Evolutionary conservation across 2,113 vertebrate genomes (phyloP).

Genomic region (Vulpes ferrilata): DNA sequence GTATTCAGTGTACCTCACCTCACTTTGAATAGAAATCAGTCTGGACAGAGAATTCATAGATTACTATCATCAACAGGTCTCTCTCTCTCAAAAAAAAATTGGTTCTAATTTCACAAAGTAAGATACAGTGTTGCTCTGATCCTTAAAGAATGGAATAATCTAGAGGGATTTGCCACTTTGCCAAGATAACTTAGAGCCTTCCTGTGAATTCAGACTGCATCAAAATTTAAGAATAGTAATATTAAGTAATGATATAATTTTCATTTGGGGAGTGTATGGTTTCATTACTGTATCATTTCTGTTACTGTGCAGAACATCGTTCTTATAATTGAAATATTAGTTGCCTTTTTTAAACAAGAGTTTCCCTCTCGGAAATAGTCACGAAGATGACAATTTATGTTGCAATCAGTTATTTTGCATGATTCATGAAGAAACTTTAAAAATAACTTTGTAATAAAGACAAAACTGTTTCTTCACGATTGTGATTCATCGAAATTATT

Average conservation of each 20-base stretch:
- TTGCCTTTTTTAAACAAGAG: constrained; percentile 69
- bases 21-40: constrained; percentile 25
- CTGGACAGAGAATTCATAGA: constrained; percentile 20
- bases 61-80: not conserved
- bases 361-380: constrained; percentile 70
- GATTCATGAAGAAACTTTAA: constrained; percentile 88
- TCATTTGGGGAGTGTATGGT: constrained; percentile 65
- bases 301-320: constrained; percentile 80
- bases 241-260: constrained; percentile 59
- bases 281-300: constrained; percentile 64
- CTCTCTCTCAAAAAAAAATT: constrained; percentile 19
- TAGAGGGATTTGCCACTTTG: constrained; percentile 92
- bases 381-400: constrained; percentile 78
- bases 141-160: constrained; percentile 93
- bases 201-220: constrained; percentile 8
- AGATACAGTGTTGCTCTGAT: constrained; percentile 92
- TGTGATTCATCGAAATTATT: constrained; percentile 83
- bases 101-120: constrained; percentile 93
- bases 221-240: constrained; percentile 21
- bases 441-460: constrained; percentile 84
- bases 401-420: constrained; percentile 84
- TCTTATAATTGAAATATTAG: constrained; percentile 78
- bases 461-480: constrained; percentile 78
- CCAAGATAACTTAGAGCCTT: constrained; percentile 86
- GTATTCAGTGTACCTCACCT: not conserved